Evolutionary conservation across 2,113 vertebrate genomes (phyloP).

Genomic region (Genyomyrus donnyi): DNA sequence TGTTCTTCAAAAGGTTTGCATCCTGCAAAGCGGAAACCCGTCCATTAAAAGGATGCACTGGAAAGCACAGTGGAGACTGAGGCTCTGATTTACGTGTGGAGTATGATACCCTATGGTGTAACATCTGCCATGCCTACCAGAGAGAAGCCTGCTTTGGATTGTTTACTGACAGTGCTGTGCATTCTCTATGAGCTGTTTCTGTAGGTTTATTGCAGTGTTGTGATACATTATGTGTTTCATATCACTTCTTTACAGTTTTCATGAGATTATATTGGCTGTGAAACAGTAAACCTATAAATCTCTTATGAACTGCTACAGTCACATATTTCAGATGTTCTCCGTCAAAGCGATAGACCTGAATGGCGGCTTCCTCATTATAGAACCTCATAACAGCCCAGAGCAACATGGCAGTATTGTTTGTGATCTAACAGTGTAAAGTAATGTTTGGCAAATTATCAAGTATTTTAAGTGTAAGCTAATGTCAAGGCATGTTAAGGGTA

Average conservation of each 20-base stretch:
- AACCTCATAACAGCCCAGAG: background rate
- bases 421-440: background rate
- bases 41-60: background rate
- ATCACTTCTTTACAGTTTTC: background rate
- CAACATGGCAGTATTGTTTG: background rate
- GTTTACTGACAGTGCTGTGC: background rate
- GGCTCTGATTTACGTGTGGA: background rate
- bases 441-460: background rate
- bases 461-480: background rate
- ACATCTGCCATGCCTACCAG: conserved; percentile 1
- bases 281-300: background rate
- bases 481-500: background rate
- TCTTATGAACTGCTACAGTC: background rate
- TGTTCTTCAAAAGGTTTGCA: background rate
- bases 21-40: background rate
- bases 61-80: background rate
- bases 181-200: background rate
- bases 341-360: background rate
- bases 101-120: background rate
- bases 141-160: background rate
- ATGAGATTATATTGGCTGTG: background rate
- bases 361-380: background rate
- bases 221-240: background rate
- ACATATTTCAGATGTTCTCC: background rate
- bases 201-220: background rate